A percentile compares a stretch with the other conserved stretches of the same genome.
Evolutionary conservation across 2,888 invertebrate genomes (phyloP).

Genomic region (Mythimna vitellina): DNA sequence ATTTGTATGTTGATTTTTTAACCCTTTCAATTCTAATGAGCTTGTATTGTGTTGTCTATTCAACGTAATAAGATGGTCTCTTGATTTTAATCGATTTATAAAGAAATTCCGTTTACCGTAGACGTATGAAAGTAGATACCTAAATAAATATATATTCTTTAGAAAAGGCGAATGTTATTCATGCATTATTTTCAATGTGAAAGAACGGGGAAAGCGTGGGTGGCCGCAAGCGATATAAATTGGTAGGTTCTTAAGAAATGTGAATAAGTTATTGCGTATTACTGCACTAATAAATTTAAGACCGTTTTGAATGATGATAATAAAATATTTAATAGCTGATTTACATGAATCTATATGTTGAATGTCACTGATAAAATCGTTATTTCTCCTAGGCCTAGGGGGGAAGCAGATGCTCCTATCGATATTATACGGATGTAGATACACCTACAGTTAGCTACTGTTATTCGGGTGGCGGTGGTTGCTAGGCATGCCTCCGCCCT

Average conservation of each 20-base stretch:
- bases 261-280: constrained; percentile 33
- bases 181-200: constrained; percentile 4
- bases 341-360: constrained; percentile 7
- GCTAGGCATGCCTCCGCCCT: constrained; percentile 65
- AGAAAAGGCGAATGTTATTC: constrained; percentile 3
- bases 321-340: constrained; percentile 24
- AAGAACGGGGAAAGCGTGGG: constrained; percentile 10
- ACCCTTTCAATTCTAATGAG: constrained; percentile 41
- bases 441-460: constrained; percentile 49
- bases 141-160: constrained; percentile 20
- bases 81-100: background rate
- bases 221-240: constrained; percentile 8
- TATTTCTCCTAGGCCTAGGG: constrained; percentile 50
- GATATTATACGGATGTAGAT: constrained; percentile 49
- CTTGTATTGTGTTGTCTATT: constrained; percentile 35
- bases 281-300: constrained; percentile 15
- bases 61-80: constrained; percentile 10
- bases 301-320: constrained; percentile 9
- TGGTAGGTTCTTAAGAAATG: constrained; percentile 16
- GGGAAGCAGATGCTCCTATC: constrained; percentile 47
- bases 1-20: constrained; percentile 38
- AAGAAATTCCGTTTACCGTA: background rate
- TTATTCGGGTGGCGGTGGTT: constrained; percentile 61
- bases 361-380: constrained; percentile 20
- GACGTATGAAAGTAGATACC: background rate